Percentiles rank a stretch among this genome's conserved stretches.
These are phyloP conservation scores for Anomalospiza imberbis DNA, from an alignment of 2,797 vertebrate species.

Conservation along the genomic window DNA sequence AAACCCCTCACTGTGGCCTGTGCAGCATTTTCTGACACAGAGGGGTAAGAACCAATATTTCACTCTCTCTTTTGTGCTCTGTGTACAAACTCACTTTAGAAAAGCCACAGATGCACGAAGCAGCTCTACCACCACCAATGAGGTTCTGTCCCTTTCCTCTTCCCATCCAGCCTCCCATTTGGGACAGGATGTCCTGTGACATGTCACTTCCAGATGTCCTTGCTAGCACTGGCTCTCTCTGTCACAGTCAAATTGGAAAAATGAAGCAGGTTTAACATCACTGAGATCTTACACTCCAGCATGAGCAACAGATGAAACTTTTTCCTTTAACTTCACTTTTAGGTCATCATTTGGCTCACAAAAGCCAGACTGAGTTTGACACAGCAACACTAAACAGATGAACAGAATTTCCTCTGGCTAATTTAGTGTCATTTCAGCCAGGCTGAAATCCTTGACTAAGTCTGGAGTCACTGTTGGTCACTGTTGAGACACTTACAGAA, in stretches of 20 bases:
- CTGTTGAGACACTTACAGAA: not conserved
- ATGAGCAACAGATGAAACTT: not conserved
- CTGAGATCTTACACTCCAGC: not conserved
- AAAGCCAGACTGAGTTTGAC: not conserved
- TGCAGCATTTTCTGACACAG: not conserved
- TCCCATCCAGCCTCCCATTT: not conserved
- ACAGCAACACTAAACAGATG: not conserved
- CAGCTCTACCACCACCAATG: rapidly evolving
- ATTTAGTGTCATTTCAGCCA: not conserved
- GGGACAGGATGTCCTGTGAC: not conserved
- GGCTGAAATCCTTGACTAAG: not conserved
- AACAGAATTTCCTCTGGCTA: not conserved
- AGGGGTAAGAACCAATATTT: not conserved
- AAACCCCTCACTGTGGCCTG: not conserved
- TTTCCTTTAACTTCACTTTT: not conserved
- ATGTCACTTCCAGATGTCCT: not conserved
- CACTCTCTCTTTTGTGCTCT: not conserved
- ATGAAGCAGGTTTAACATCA: not conserved
- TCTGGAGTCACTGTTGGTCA: not conserved
- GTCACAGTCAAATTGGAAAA: not conserved
- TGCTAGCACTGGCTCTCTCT: not conserved
- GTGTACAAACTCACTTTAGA: not conserved
- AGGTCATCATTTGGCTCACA: not conserved
- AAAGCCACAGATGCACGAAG: not conserved
- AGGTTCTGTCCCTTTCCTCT: not conserved